Percentiles rank a stretch among this genome's conserved stretches.
Evolutionary conservation across 1,140 invertebrate species (phyloP).

Genomic region (Hermetia illucens): DNA sequence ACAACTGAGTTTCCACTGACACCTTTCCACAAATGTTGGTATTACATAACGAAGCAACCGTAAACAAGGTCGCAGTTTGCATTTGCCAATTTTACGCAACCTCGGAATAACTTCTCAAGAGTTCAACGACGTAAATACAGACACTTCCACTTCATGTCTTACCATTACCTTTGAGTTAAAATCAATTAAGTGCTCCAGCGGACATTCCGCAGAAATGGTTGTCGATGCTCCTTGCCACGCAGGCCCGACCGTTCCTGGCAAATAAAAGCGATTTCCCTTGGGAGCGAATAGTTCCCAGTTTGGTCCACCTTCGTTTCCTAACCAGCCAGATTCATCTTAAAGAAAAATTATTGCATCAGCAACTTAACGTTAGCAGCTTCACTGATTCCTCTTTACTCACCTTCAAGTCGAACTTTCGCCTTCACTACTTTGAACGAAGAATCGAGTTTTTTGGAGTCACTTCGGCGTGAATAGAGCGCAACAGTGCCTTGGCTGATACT

Average conservation of each 20-base stretch:
- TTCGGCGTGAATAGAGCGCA: constrained; percentile 19
- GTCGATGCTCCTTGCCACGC: constrained; percentile 39
- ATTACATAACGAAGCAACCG: too few relatives aligned
- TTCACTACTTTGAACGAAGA: constrained; percentile 21
- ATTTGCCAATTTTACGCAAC: too few relatives aligned
- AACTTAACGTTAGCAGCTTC: background rate
- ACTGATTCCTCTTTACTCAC: constrained; percentile 7
- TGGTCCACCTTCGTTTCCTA: constrained; percentile 22
- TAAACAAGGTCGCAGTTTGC: too few relatives aligned
- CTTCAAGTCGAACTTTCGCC: constrained; percentile 15
- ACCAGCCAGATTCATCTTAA: constrained; percentile 11
- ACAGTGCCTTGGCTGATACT: too few relatives aligned
- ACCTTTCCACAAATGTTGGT: too few relatives aligned
- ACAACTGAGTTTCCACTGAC: too few relatives aligned
- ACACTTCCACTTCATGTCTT: background rate
- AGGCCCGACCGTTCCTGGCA: constrained; percentile 54
- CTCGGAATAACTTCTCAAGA: background rate
- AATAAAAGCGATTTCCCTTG: constrained; percentile 47
- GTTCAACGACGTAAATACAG: background rate
- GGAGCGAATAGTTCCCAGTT: constrained; percentile 48
- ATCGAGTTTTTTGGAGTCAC: constrained; percentile 17
- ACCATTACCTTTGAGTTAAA: constrained; percentile 12
- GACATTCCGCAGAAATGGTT: constrained; percentile 30
- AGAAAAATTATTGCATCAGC: background rate
- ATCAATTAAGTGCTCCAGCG: constrained; percentile 24